Evolutionary conservation across 2,113 vertebrate genomes (phyloP).

Genomic region (Corydoras maculifer): DNA sequence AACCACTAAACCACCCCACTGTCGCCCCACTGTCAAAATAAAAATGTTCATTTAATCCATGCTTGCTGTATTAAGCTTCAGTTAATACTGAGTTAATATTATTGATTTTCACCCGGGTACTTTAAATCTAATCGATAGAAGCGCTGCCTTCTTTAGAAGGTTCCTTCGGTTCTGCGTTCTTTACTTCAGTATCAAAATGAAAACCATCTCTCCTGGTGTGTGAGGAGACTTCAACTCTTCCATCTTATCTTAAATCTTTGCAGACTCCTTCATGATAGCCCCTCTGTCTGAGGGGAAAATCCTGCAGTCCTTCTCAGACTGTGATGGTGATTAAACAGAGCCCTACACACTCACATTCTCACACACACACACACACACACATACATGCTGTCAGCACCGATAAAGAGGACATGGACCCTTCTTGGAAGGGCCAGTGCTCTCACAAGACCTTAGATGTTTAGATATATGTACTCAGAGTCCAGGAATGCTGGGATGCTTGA

Average conservation of each 20-base stretch:
- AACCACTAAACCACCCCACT: too few relatives aligned
- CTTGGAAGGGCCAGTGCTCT: conserved; percentile 62
- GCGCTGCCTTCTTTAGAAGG: neutral
- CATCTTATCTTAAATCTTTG: conserved; percentile 37
- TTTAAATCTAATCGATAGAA: too few relatives aligned
- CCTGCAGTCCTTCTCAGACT: conserved; percentile 28
- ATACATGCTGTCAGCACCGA: conserved; percentile 63
- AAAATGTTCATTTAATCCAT: too few relatives aligned
- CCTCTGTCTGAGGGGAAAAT: conserved; percentile 19
- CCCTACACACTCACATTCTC: neutral
- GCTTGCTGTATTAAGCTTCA: too few relatives aligned
- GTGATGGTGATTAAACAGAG: conserved; percentile 36
- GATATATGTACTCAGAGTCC: neutral
- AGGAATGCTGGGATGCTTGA: too few relatives aligned
- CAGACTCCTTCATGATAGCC: conserved; percentile 29
- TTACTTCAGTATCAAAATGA: conserved; percentile 14
- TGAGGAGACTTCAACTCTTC: conserved; percentile 18
- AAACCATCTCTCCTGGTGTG: conserved; percentile 18
- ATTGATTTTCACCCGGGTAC: too few relatives aligned
- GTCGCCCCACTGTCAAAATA: too few relatives aligned
- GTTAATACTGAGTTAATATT: too few relatives aligned
- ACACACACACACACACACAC: neutral
- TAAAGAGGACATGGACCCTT: conserved; percentile 60
- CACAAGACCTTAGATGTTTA: conserved; percentile 58
- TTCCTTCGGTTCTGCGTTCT: neutral